These are phyloP conservation scores for Aphrocallistes beatrix DNA, from an alignment of 37 sponge, comb jelly and placozoan species.

Conservation along the genomic window DNA sequence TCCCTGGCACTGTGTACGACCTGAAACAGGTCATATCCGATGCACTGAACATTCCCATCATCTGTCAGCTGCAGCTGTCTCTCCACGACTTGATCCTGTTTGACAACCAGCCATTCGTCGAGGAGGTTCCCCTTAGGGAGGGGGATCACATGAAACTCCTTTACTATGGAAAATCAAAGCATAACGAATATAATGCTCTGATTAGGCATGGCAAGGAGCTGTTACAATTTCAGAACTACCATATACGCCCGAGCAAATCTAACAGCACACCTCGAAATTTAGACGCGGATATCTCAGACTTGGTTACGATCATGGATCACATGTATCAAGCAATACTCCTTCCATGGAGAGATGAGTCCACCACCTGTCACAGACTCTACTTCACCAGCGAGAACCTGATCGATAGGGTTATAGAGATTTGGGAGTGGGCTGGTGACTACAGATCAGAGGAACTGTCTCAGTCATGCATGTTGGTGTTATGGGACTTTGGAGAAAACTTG, in stretches of 20 bases:
- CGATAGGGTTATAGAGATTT: background rate
- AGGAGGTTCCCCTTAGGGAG: background rate
- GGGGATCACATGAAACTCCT: background rate
- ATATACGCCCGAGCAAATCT: background rate
- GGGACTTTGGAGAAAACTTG: background rate
- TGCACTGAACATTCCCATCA: background rate
- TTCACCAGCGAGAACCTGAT: background rate
- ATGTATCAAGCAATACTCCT: background rate
- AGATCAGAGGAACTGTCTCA: background rate
- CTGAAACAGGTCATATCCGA: background rate
- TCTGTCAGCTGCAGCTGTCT: constrained; percentile 10
- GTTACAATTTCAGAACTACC: background rate
- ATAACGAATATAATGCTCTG: background rate
- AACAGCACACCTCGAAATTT: background rate
- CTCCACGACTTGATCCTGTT: background rate
- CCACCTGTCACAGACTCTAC: background rate
- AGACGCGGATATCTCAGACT: background rate
- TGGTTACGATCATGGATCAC: background rate
- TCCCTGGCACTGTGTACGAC: background rate
- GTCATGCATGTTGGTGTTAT: background rate
- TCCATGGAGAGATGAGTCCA: background rate
- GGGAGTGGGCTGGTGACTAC: background rate
- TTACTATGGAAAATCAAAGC: background rate
- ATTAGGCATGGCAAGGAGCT: background rate
- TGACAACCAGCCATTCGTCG: background rate